A percentile compares a stretch with the other conserved stretches of the same genome.
These are phyloP conservation scores for Crocallis elinguaria DNA, from an alignment of 2,888 invertebrate genomes.

Conservation along the genomic window DNA sequence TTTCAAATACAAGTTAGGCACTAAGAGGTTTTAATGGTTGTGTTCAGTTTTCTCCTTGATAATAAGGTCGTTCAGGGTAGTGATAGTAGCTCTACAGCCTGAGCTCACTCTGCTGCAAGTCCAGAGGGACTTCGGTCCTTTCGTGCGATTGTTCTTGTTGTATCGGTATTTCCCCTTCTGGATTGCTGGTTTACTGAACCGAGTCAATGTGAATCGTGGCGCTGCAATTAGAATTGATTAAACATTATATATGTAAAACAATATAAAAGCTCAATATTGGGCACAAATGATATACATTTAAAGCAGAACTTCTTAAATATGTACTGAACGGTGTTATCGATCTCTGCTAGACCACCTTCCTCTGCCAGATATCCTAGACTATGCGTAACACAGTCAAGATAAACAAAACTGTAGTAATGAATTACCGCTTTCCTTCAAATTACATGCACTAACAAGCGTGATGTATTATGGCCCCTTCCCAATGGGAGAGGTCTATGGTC, in stretches of 20 bases:
- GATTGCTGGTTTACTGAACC: slow-evolving; percentile 43
- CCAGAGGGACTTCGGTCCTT: slow-evolving; percentile 59
- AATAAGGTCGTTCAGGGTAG: slow-evolving; percentile 42
- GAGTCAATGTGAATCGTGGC: slow-evolving; percentile 49
- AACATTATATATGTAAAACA: neutral
- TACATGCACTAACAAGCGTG: too few species aligned
- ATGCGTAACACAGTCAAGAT: too few species aligned
- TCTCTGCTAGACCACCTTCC: too few species aligned
- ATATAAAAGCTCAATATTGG: too few species aligned
- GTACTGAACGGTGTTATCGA: too few species aligned
- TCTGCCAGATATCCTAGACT: too few species aligned
- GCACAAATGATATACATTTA: too few species aligned
- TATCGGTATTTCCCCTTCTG: slow-evolving; percentile 43
- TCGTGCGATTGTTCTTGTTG: slow-evolving; percentile 56
- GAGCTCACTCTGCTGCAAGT: slow-evolving; percentile 57
- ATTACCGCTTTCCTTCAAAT: too few species aligned
- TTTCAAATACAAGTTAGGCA: neutral
- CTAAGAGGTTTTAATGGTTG: slow-evolving; percentile 43
- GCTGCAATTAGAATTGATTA: slow-evolving; percentile 33
- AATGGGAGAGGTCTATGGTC: too few species aligned
- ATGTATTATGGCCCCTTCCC: too few species aligned
- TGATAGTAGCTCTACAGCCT: slow-evolving; percentile 54
- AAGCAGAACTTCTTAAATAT: too few species aligned
- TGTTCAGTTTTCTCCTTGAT: slow-evolving; percentile 40
- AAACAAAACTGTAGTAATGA: too few species aligned